phyloP scores from a whole-genome alignment of 1,140 invertebrate genomes.

The Cydia pomonella region DNA sequence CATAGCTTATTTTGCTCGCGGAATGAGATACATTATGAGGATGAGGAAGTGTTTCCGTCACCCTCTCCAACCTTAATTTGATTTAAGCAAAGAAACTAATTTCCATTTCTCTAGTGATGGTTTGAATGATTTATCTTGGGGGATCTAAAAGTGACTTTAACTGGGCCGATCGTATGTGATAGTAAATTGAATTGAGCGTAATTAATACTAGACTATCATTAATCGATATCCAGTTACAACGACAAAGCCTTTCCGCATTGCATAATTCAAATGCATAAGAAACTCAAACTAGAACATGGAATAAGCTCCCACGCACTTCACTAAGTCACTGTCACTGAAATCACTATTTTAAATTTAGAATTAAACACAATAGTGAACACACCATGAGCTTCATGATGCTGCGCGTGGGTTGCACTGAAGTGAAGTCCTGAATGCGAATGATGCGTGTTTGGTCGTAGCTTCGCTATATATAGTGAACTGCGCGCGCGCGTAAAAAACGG shows the following conservation, averaged over 20 bases:
- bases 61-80: too few relatives aligned
- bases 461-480: slow-evolving; percentile 74
- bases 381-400: slow-evolving; percentile 81
- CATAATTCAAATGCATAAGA: slow-evolving; percentile 41
- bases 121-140: background rate
- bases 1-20: too few relatives aligned
- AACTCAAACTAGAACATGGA: slow-evolving; percentile 45
- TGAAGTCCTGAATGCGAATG: slow-evolving; percentile 80
- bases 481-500: slow-evolving; percentile 73
- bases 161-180: slow-evolving; percentile 32
- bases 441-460: slow-evolving; percentile 67
- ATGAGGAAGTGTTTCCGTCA: background rate
- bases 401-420: slow-evolving; percentile 79
- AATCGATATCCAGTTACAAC: slow-evolving; percentile 39
- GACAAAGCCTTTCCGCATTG: slow-evolving; percentile 57
- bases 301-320: slow-evolving; percentile 52
- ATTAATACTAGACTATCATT: slow-evolving; percentile 38
- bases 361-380: slow-evolving; percentile 52
- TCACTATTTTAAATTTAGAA: background rate
- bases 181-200: slow-evolving; percentile 43
- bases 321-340: slow-evolving; percentile 41
- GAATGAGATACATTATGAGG: background rate
- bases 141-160: slow-evolving; percentile 32
- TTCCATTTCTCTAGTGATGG: background rate
- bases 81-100: background rate